Base-by-base conservation (phyloP, 2,888 invertebrate species). In the Sinodicranocentrus sp. region DNA sequence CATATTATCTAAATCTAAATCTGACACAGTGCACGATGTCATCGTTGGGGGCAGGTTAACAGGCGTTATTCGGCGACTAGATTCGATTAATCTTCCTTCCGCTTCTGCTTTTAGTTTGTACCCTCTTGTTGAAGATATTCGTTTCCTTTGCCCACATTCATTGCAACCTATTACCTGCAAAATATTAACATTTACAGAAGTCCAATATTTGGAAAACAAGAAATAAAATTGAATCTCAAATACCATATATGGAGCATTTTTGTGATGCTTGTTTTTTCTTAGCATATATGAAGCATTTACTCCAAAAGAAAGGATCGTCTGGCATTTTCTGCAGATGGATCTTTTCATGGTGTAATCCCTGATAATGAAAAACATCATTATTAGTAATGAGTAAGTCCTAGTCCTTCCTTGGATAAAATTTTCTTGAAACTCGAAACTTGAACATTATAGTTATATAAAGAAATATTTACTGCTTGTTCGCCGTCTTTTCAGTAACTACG, bases 341-440 rank as follows among this genome's bases (percentile, higher is more conserved):
- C 88, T 28, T 54, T 88, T 88, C 83, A 88, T 79, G 1, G 88
- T 87, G 33, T 83, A 86, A 63, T 88, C 88, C 54, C 88, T 88
- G 33, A 10, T 73, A 70, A 39, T 19, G 19, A 52, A 48, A 48
- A 48, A n/a, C n/a, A n/a, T n/a, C n/a, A n/a, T n/a, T n/a, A n/a
- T n/a, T n/a, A n/a, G n/a, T n/a, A n/a, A n/a, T n/a, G n/a, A n/a
- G n/a, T n/a, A n/a, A n/a, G n/a, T n/a, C n/a, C n/a, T n/a, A n/a
- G n/a, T n/a, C n/a, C n/a, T n/a, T n/a, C n/a, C n/a, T n/a, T n/a
- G n/a, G n/a, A n/a, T n/a, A n/a, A n/a, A n/a, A n/a, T n/a, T n/a
- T n/a, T n/a, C n/a, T n/a, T n/a, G n/a, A n/a, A n/a, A n/a, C n/a
- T n/a, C n/a, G n/a, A n/a, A n/a, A n/a, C n/a, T n/a, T n/a, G n/a